phyloP scores from a whole-genome alignment of 2,797 vertebrate species.

The Natrix natrix region DNA sequence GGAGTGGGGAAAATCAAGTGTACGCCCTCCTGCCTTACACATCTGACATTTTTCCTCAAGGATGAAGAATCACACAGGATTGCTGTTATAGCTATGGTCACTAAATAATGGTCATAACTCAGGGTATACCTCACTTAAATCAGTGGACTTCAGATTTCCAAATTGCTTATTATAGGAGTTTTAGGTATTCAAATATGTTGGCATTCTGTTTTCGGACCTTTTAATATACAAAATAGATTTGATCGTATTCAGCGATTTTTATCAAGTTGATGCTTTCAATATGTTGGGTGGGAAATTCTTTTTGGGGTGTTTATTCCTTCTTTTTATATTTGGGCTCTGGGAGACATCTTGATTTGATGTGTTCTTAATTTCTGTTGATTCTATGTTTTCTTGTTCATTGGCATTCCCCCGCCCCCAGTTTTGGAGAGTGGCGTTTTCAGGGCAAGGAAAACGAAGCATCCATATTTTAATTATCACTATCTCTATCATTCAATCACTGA shows the following conservation, averaged over 20 bases:
- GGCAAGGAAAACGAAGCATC: not conserved
- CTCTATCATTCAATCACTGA: not conserved
- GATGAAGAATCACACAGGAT: not conserved
- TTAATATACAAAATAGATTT: not conserved
- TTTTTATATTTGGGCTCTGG: not conserved
- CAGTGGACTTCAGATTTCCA: not conserved
- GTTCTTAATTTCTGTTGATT: not conserved
- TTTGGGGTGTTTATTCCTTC: not conserved
- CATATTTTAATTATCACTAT: not conserved
- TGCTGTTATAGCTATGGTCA: not conserved
- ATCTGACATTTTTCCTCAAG: not conserved
- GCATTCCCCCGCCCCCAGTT: not conserved
- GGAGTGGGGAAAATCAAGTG: not conserved
- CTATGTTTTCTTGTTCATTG: not conserved
- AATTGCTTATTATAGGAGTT: not conserved
- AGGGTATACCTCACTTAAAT: not conserved
- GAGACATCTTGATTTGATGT: not conserved
- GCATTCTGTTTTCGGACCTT: not conserved
- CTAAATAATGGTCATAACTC: not conserved
- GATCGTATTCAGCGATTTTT: not conserved
- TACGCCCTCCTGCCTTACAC: not conserved
- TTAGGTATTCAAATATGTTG: not conserved
- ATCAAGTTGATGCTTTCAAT: not conserved
- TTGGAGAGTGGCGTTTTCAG: not conserved
- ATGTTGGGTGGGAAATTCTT: not conserved